phyloP scores from a whole-genome alignment of 2,113 vertebrate genomes.

The Dasypus novemcinctus region DNA sequence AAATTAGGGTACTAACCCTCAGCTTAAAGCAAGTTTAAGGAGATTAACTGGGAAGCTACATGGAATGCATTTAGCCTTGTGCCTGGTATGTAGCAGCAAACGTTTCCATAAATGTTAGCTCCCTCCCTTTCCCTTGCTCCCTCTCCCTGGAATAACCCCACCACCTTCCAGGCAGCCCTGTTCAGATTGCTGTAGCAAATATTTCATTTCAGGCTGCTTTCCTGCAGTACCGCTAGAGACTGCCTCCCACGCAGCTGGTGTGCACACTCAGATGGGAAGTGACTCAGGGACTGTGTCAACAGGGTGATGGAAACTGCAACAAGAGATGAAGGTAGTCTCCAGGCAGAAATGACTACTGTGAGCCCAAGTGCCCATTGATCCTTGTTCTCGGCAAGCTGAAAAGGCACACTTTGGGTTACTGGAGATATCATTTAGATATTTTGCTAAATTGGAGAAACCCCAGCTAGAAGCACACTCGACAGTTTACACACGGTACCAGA shows the following conservation, averaged over 20 bases:
- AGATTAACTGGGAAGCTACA: not conserved
- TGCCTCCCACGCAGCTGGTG: conserved; percentile 56
- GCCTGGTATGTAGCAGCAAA: not conserved
- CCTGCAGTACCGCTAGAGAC: conserved; percentile 56
- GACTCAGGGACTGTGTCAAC: conserved; percentile 58
- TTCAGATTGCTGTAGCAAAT: conserved; percentile 52
- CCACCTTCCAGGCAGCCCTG: not conserved
- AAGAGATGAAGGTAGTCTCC: conserved; percentile 10
- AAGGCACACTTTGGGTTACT: not conserved
- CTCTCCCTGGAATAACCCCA: not conserved
- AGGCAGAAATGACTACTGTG: conserved; percentile 36
- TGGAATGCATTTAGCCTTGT: not conserved
- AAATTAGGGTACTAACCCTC: not conserved
- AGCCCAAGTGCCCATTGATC: not conserved
- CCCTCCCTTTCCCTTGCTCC: not conserved
- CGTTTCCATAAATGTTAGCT: not conserved
- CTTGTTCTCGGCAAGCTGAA: not conserved
- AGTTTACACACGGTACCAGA: not conserved
- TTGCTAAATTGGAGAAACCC: conserved; percentile 32
- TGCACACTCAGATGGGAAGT: conserved; percentile 1
- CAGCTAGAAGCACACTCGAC: not conserved
- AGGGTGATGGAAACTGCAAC: conserved; percentile 40
- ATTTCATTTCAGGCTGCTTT: conserved; percentile 64
- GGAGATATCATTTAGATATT: not conserved
- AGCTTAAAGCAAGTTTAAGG: not conserved